Evolutionary conservation across 2,113 vertebrate genomes (phyloP).

Genomic region (Telmatochromis sp.): DNA sequence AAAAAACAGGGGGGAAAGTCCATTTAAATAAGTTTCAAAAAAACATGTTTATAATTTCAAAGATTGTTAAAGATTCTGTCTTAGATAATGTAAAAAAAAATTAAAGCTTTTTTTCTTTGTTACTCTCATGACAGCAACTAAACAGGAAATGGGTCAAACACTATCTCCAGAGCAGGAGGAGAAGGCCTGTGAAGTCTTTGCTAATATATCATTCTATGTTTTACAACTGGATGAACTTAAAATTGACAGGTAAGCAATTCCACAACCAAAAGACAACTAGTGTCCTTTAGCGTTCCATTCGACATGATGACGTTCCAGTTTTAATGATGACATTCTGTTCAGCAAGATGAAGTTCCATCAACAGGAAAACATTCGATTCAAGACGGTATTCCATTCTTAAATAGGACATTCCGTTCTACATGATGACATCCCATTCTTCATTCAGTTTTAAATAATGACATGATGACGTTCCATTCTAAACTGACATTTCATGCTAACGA

Average conservation of each 20-base stretch:
- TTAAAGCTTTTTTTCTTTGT: not conserved
- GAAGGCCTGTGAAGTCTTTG: accelerated
- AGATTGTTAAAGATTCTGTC: not conserved
- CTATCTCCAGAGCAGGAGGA: not conserved
- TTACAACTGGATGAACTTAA: not conserved
- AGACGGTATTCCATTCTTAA: accelerated
- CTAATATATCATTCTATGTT: accelerated
- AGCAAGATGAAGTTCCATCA: not conserved
- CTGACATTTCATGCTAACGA: not conserved
- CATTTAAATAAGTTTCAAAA: not conserved
- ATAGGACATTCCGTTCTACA: not conserved
- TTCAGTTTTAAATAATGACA: not conserved
- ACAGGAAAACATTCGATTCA: accelerated
- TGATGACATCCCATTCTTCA: not conserved
- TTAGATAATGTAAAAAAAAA: not conserved
- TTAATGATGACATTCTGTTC: not conserved
- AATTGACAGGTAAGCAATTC: not conserved
- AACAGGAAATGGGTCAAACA: not conserved
- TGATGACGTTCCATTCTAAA: not conserved
- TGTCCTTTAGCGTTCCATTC: not conserved
- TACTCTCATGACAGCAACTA: not conserved
- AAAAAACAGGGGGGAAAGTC: not conserved
- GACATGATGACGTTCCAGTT: accelerated
- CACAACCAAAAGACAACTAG: not conserved
- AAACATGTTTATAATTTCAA: not conserved